Evolutionary conservation across 2,797 vertebrate species (phyloP), one percentile per base, ranked within the genome.

Genomic region (Ctenosaura bakeri): DNA sequence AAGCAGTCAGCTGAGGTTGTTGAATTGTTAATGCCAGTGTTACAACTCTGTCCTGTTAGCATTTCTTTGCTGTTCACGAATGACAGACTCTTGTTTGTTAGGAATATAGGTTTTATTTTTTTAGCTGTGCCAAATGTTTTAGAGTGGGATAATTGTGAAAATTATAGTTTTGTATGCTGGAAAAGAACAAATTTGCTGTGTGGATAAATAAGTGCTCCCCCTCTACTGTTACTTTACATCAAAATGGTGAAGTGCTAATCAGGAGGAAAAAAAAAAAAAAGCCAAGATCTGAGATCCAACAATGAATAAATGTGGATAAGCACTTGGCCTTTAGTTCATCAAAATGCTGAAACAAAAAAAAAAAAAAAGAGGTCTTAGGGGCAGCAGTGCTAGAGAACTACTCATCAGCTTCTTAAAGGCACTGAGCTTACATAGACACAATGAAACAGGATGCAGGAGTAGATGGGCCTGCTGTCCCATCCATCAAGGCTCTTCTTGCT

Each of bases 61-160:
- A 59, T 24, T 92, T 89, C 92, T 88, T 93, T 87, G 50, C 83
- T 93, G 38, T 93, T 78, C 83, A 84, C 84, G 86, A 62, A 89
- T 0, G 9, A 3, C 89, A 18, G 29, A 84, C 50, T 54, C 38
- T 79, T 66, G 32, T 69, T 26, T 32, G 26, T 69, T 69, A 69
- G 26, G 26, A 76, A 79, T 78, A 56, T 14, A 50, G 35, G 69
- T 89, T 71, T 52, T 76, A 76, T n/a, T 64, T 2, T 32, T 52
- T 10, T n/a, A 50, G 4, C n/a, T 24, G 62, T 50, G 81, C 42
- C 83, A 77, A 85, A 89, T 84, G 46, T 22, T 84, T 89, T 74
- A 85, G n/a, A 85, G 74, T 14, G 14, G n/a, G n/a, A 32, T 79
- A 85, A 85, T 71, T 85, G 64, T 80, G 62, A 79, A 79, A 71